Percentiles rank a stretch among this genome's conserved stretches.
These are phyloP conservation scores for Dione juno DNA, from an alignment of 2,888 invertebrate species.

Conservation along the genomic window DNA sequence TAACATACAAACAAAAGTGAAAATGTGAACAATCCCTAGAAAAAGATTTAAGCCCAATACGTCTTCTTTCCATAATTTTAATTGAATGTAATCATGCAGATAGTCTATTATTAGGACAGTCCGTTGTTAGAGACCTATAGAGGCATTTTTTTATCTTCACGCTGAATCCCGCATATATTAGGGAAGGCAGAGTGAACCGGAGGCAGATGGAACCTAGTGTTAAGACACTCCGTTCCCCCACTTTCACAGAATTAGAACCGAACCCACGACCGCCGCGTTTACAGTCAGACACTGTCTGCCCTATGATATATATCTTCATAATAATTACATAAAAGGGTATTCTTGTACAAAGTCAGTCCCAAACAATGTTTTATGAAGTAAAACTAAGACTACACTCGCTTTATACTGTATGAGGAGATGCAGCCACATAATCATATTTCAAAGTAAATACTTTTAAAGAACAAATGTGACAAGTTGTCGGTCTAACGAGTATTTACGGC, in stretches of 20 bases:
- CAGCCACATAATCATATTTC: constrained; percentile 14
- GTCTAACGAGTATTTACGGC: constrained; percentile 22
- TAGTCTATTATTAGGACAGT: no score
- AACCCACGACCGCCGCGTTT: neutral
- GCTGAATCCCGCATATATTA: neutral
- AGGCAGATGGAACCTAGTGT: neutral
- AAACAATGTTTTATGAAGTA: constrained; percentile 12
- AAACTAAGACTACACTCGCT: neutral
- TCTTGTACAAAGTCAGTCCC: constrained; percentile 3
- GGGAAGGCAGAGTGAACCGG: neutral
- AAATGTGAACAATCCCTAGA: neutral
- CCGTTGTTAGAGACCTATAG: no score
- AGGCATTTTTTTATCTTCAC: neutral
- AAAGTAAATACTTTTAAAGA: constrained; percentile 22
- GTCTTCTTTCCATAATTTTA: no score
- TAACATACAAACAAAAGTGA: neutral
- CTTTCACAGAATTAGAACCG: no score
- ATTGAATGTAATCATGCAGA: no score
- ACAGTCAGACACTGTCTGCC: neutral
- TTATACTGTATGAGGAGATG: neutral
- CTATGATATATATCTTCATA: neutral
- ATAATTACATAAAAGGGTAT: neutral
- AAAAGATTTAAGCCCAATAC: no score
- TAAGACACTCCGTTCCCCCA: neutral
- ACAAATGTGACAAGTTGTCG: constrained; percentile 26